A percentile compares a stretch with the other conserved stretches of the same genome.
phyloP scores from a whole-genome alignment of 1,140 invertebrate species.

The Heliconius hewitsoni region DNA sequence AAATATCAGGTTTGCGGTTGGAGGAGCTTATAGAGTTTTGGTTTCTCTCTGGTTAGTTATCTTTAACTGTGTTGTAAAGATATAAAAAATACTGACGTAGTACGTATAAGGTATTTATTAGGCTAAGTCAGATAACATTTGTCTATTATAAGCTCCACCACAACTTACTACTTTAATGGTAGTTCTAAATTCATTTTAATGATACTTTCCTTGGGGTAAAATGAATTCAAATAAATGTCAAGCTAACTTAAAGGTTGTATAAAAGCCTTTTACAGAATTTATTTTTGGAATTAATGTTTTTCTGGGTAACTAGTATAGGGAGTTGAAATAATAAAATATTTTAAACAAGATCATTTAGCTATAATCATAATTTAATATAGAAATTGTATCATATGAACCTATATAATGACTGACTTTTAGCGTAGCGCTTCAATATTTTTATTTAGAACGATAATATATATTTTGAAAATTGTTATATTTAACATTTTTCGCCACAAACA shows the following conservation, averaged over 20 bases:
- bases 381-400: too few species aligned
- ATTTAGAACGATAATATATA: too few species aligned
- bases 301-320: background rate
- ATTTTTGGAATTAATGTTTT: background rate
- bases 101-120: background rate
- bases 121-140: background rate
- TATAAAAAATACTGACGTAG: background rate
- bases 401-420: too few species aligned
- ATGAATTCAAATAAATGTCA: slow-evolving; percentile 14
- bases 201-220: slow-evolving; percentile 6
- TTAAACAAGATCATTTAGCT: too few species aligned
- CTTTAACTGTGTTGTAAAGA: background rate
- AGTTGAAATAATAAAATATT: background rate
- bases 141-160: background rate
- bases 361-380: too few species aligned
- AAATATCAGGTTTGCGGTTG: too few species aligned
- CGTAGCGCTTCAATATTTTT: too few species aligned
- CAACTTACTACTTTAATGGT: background rate
- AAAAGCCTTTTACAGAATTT: background rate
- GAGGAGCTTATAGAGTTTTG: too few species aligned
- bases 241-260: slow-evolving; percentile 6
- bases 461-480: too few species aligned
- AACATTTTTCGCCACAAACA: too few species aligned
- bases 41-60: too few species aligned
- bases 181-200: slow-evolving; percentile 13